Evolutionary conservation across 1,140 invertebrate genomes (phyloP).

Genomic region (Condylostylus longicornis): DNA sequence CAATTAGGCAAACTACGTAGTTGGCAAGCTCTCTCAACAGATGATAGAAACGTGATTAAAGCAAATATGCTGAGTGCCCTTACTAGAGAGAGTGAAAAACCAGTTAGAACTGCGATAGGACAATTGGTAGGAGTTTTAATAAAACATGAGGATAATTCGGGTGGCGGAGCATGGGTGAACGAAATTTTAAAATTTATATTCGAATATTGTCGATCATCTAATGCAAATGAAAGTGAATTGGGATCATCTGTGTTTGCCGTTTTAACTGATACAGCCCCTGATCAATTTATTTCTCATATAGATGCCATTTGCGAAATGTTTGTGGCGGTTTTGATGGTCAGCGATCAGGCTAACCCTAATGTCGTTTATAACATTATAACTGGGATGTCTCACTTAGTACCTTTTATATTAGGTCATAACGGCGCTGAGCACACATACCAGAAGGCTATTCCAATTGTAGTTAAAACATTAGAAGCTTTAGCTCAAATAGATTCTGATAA

Average conservation of each 20-base stretch:
- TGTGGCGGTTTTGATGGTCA: conserved; percentile 11
- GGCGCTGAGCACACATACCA: conserved; percentile 39
- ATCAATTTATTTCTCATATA: conserved; percentile 28
- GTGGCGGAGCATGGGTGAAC: conserved; percentile 41
- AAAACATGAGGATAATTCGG: conserved; percentile 50
- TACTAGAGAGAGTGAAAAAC: conserved; percentile 42
- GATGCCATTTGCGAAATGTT: conserved; percentile 22
- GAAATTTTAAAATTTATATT: conserved; percentile 52
- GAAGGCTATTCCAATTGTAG: conserved; percentile 43
- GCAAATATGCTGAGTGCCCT: conserved; percentile 40
- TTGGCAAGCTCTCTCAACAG: conserved; percentile 41
- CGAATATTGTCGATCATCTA: conserved; percentile 14
- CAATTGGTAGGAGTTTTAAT: conserved; percentile 50
- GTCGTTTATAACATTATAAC: conserved; percentile 21
- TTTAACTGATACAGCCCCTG: conserved; percentile 23
- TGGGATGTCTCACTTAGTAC: conserved; percentile 21
- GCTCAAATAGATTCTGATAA: conserved; percentile 40
- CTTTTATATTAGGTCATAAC: conserved; percentile 21
- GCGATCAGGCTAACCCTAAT: conserved; percentile 16
- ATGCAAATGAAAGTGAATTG: conserved; percentile 24
- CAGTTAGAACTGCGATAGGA: conserved; percentile 46
- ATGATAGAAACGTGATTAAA: conserved; percentile 39
- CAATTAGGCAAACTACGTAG: conserved; percentile 41
- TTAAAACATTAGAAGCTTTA: conserved; percentile 42
- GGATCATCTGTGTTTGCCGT: conserved; percentile 25